Evolutionary conservation across 1,140 invertebrate species (phyloP), one percentile per base, ranked within the genome.

Genomic region (Drosophila punjabiensis): DNA sequence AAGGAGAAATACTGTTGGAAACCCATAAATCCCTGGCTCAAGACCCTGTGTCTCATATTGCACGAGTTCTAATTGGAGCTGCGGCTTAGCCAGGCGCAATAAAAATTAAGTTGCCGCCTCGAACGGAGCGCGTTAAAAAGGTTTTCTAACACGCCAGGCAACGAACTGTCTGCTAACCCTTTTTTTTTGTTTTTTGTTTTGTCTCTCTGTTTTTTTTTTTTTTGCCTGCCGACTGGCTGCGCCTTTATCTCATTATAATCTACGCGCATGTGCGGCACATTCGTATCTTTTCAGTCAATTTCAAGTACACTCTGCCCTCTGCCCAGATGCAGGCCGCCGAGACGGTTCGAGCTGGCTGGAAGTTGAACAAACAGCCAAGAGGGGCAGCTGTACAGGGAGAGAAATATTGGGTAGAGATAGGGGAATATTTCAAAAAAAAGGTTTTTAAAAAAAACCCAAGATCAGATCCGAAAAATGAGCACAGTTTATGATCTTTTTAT

Each of bases 251-350:
- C 68, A 88, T 78, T 84, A 83, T 88, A 88, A 87, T 87, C 83
- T 87, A 87, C 83, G 83, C 85, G 77, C 85, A 89, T 89, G 85
- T 89, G 84, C 84, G 84, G 84, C 85, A 89, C 82, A 79, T 79
- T 79, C 76, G 75, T 79, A 87, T 87, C 84, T 89, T 81, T 88
- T 81, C 78, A 88, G 85, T 88, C 84, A 89, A 79, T 88, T 88
- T 88, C 81, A 89, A 88, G 84, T 89, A 89, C 85, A 81, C 80
- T 89, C 82, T 88, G 73, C 68, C 73, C 82, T 56, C 53, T 56
- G 53, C 20, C 59, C 71, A 79, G 79, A 65, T 86, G 65, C 58
- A 78, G 65, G 68, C 59, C 52, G 68, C 59, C 52, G 64, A 47
- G 53, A 24, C 10, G 59, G 45, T 60, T 56, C 24, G 75, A 64